A percentile compares a stretch with the other conserved stretches of the same genome.
Evolutionary conservation across 2,113 vertebrate genomes (phyloP).

Genomic region (Crocuta crocuta): DNA sequence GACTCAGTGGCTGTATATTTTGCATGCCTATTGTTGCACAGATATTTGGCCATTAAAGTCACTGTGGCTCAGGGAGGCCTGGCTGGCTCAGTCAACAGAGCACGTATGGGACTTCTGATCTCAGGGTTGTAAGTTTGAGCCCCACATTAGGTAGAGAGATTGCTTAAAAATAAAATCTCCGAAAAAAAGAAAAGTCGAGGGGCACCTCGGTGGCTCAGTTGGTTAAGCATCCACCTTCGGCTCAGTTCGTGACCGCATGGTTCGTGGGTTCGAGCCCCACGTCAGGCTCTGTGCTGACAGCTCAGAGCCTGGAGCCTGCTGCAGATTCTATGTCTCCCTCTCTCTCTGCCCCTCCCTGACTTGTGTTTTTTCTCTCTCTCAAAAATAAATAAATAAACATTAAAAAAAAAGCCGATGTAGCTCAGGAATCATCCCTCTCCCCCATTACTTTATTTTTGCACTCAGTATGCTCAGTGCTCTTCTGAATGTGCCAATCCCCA

Average conservation of each 20-base stretch:
- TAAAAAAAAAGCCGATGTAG: background rate
- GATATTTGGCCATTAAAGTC: background rate
- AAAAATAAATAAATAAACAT: too few species aligned
- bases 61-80: background rate
- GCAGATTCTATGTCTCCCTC: too few species aligned
- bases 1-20: rapidly evolving
- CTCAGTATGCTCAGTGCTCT: background rate
- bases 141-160: background rate
- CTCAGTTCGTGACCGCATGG: too few species aligned
- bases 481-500: background rate
- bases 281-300: too few species aligned
- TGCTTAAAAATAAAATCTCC: background rate
- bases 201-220: too few species aligned
- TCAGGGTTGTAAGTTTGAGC: background rate
- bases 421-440: background rate
- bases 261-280: too few species aligned
- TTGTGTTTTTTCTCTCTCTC: too few species aligned
- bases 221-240: too few species aligned
- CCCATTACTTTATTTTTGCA: too few species aligned
- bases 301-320: too few species aligned
- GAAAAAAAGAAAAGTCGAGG: background rate
- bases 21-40: rapidly evolving
- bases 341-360: too few species aligned
- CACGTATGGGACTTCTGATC: background rate
- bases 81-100: background rate